These are phyloP conservation scores for Hemicordylus capensis DNA, from an alignment of 2,113 vertebrate genomes.

Conservation along the genomic window DNA sequence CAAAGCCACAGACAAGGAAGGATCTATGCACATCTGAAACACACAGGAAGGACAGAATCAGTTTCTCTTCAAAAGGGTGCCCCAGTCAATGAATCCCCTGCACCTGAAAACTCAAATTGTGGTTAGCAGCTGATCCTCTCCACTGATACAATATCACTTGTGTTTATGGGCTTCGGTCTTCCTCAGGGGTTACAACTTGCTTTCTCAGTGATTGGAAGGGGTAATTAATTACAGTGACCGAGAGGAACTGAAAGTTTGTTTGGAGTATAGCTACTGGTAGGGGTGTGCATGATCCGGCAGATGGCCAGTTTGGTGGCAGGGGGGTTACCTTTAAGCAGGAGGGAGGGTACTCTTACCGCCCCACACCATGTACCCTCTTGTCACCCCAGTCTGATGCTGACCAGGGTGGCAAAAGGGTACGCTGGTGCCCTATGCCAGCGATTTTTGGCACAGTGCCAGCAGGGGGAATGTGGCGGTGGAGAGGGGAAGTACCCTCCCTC, in stretches of 20 bases:
- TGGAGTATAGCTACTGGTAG: neutral
- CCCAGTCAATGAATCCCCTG: neutral
- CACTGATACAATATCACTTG: neutral
- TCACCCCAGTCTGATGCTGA: too few species aligned
- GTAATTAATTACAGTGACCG: neutral
- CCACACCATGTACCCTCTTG: too few species aligned
- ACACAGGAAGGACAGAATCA: constrained; percentile 56
- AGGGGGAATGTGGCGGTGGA: too few species aligned
- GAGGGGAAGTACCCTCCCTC: too few species aligned
- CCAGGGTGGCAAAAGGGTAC: too few species aligned
- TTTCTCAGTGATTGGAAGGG: neutral
- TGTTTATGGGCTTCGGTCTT: neutral
- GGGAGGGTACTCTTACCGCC: too few species aligned
- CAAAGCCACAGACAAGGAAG: constrained; percentile 93
- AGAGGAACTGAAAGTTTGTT: neutral
- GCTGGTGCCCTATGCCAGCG: too few species aligned
- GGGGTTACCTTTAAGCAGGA: too few species aligned
- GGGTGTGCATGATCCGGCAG: too few species aligned
- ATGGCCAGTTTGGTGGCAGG: too few species aligned
- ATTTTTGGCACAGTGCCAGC: too few species aligned
- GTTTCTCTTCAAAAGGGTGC: neutral
- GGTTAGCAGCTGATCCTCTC: neutral
- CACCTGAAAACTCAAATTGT: neutral
- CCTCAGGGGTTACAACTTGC: neutral
- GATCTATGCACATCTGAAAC: constrained; percentile 98